Evolutionary conservation across 2,113 vertebrate genomes (phyloP), one percentile per base, ranked within the genome.

Genomic region (Erinaceus europaeus): DNA sequence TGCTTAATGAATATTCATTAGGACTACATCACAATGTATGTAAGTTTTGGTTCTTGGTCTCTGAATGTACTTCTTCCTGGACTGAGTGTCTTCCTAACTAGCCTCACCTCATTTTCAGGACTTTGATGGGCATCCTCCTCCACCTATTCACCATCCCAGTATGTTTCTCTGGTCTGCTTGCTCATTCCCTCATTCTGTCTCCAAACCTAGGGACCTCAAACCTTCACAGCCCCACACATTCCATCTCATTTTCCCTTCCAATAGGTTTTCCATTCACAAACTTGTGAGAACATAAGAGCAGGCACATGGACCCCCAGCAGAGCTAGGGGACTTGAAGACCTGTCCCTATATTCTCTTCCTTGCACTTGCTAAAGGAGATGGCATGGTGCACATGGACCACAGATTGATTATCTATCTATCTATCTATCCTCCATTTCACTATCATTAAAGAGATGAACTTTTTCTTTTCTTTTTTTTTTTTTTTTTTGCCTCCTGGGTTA

Each of bases 1-100:
- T 3, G 29, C 76, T 86, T 62, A 65, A 80, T 80, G 73, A 93
- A 92, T 91, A 89, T 84, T 74, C 52, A 64, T 84, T 74, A 42
- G 40, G 38, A 50, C 76, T 44, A 52, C 12, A 83, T 44, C 34
- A 18, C 18, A 73, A 55, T 55, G n/a, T 52, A 73, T 52, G 17
- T 27, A 75, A 71, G 59, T 71, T 67, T 29, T 73, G 46, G 6
- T 8, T 21, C 77, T 89, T 84, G 69, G 79, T 72, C 69, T 93
- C 25, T 52, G 21, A 74, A 75, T 67, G 6, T 46, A 44, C 69
- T 76, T 86, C 68, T 84, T 86, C 48, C 69, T 65, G 72, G 59
- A 52, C 52, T 44, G 40, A 20, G 69, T 23, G 17, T 23, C 36
- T 80, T 34, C 71, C 12, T 40, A 59, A 50, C 42, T 48, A 57